phyloP scores from a whole-genome alignment of 1,140 invertebrate genomes.

The Lethocerus indicus region DNA sequence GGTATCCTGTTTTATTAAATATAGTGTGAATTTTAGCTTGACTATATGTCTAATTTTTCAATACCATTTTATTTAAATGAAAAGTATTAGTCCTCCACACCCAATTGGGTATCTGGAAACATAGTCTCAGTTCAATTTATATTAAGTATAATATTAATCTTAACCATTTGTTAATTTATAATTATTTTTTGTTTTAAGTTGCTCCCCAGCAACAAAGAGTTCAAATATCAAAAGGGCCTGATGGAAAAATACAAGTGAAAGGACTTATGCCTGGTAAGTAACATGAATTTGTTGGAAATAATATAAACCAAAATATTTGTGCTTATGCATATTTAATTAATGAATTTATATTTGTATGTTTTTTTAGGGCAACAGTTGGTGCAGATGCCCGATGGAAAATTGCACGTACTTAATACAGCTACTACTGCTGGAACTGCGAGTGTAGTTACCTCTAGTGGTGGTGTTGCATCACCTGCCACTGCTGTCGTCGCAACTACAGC shows the following conservation, averaged over 20 bases:
- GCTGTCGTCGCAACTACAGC: constrained; percentile 17
- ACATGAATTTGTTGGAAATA: neutral
- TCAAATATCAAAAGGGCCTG: constrained; percentile 74
- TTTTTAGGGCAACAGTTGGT: constrained; percentile 71
- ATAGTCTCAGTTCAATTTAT: neutral
- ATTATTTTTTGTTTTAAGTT: constrained; percentile 12
- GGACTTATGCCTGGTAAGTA: constrained; percentile 57
- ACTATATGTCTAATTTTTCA: neutral
- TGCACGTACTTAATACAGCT: constrained; percentile 51
- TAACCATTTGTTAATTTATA: neutral
- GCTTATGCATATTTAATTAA: neutral
- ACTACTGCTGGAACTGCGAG: constrained; percentile 17
- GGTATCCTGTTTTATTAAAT: constrained; percentile 2
- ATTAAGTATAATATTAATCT: neutral
- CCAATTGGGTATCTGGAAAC: neutral
- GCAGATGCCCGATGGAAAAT: constrained; percentile 81
- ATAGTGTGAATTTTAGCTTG: neutral
- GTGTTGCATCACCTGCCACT: constrained; percentile 18
- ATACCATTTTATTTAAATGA: neutral
- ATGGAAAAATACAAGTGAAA: constrained; percentile 81
- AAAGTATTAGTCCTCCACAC: neutral
- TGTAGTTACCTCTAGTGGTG: constrained; percentile 12
- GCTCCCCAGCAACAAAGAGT: constrained; percentile 53
- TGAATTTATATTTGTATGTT: constrained; percentile 1
- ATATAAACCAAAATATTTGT: constrained; percentile 2